Percentiles rank a stretch among this genome's conserved stretches.
Conservation (phyloP, 2,113 vertebrate genomes). For the Phyllostomus discolor region DNA sequence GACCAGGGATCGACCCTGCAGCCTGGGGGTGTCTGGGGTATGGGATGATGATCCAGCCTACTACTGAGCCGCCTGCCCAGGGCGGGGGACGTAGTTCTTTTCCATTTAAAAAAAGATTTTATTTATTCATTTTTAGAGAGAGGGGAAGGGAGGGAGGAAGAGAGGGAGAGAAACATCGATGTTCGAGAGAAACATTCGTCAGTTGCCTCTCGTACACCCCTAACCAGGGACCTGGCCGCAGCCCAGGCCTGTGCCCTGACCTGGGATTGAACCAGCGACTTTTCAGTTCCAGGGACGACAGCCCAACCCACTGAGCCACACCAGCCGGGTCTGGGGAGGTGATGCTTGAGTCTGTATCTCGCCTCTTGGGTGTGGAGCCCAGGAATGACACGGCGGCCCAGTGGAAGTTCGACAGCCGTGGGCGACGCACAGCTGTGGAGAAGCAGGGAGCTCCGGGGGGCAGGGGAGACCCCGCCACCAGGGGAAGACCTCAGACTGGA, state of each 20-base stretch:
- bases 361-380: neutral
- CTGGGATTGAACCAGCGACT: too few relatives aligned
- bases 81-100: neutral
- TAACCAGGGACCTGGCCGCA: too few relatives aligned
- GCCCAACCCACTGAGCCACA: neutral
- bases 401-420: neutral
- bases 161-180: neutral
- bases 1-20: too few relatives aligned
- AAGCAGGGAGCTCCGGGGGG: neutral
- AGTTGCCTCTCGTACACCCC: too few relatives aligned
- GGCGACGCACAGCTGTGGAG: neutral
- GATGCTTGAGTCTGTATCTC: neutral
- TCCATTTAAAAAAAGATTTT: too few relatives aligned
- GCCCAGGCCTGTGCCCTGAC: neutral
- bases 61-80: too few relatives aligned
- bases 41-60: too few relatives aligned
- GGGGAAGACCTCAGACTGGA: neutral
- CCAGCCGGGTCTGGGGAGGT: neutral
- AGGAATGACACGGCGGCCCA: fast-evolving
- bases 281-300: neutral
- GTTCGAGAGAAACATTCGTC: too few relatives aligned
- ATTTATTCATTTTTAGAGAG: neutral
- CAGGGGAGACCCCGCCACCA: neutral
- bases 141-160: neutral
- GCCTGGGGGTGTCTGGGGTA: too few relatives aligned